Base-by-base conservation (phyloP, 2,797 vertebrate genomes). In the Spinibarbus caldwelli region DNA sequence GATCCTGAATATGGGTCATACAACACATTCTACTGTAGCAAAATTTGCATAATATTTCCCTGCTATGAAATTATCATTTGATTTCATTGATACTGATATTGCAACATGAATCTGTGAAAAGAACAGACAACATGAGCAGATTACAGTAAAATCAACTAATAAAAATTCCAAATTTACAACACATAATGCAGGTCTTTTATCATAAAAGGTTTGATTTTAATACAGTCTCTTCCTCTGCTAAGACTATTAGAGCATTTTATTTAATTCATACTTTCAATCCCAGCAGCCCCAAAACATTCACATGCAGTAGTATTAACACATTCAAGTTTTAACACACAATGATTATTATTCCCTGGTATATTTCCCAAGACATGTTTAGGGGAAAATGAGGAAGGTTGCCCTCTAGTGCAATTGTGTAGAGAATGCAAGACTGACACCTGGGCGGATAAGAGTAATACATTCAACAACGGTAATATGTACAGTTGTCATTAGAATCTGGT, bases 401-500 rank as follows among this genome's bases (percentile, higher is more conserved):
- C 87, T 85, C 85, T 89, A 82, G 87, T 87, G 80, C 85, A 86
- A 82, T 71, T 85, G 36, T 76, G 75, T 82, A 43, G 29, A 79
- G 68, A 78, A 71, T n/a, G 66, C 83, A 85, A 15, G 7, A 82
- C 59, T 43, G 80, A 80, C 49, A 57, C 17, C 14, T 77, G 71
- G 73, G 26, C 8, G 41, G 49, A 34, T 23, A 17, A 54, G 38
- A 75, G n/a, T n/a, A 29, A 81, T 71, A 82, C 73, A 49, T 49
- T 73, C 71, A 54, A n/a, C n/a, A 19, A 43, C 21, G 6, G 31
- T n/a, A 72, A 45, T 71, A 80, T 83, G 57, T 36, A 49, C 47
- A 43, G 15, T 64, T 86, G 19, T 47, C 21, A 4, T 49, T 59
- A 59, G 29, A 86, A 78, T 75, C 47, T 8, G 34, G 54, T 72